A percentile compares a stretch with the other conserved stretches of the same genome.
These are phyloP conservation scores for Poeciliopsis prolifica DNA, from an alignment of 2,113 vertebrate genomes.

Conservation along the genomic window DNA sequence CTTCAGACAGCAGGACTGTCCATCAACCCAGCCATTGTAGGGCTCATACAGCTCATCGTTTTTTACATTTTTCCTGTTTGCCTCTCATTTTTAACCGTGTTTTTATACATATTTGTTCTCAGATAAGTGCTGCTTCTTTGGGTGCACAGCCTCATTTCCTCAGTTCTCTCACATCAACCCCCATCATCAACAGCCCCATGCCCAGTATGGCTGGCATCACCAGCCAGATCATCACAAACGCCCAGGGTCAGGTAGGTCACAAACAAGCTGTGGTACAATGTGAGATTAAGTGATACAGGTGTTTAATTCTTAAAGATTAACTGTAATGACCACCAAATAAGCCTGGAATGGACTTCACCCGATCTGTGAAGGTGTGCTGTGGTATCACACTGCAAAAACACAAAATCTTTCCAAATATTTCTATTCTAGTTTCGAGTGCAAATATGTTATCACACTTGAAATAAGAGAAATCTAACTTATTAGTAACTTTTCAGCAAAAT, in stretches of 20 bases:
- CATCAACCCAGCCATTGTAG: slow-evolving; percentile 93
- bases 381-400: too few relatives aligned
- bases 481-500: too few relatives aligned
- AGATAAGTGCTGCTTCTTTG: slow-evolving; percentile 90
- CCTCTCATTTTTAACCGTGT: not conserved
- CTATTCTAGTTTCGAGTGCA: too few relatives aligned
- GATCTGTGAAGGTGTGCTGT: too few relatives aligned
- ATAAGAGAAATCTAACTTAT: too few relatives aligned
- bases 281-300: not conserved
- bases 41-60: not conserved
- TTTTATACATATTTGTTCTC: slow-evolving; percentile 21
- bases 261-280: not conserved
- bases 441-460: too few relatives aligned
- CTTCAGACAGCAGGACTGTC: slow-evolving; percentile 90
- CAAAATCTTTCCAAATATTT: too few relatives aligned
- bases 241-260: slow-evolving; percentile 90
- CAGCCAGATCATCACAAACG: slow-evolving; percentile 92
- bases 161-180: slow-evolving; percentile 88
- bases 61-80: not conserved
- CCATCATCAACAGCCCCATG: slow-evolving; percentile 88
- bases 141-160: slow-evolving; percentile 92
- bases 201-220: slow-evolving; percentile 88
- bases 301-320: not conserved
- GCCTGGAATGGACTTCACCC: too few relatives aligned
- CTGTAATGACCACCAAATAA: too few relatives aligned